Evolutionary conservation across 2,113 vertebrate genomes (phyloP), one percentile per base, ranked within the genome.

Genomic region (Platysternon megacephalum): DNA sequence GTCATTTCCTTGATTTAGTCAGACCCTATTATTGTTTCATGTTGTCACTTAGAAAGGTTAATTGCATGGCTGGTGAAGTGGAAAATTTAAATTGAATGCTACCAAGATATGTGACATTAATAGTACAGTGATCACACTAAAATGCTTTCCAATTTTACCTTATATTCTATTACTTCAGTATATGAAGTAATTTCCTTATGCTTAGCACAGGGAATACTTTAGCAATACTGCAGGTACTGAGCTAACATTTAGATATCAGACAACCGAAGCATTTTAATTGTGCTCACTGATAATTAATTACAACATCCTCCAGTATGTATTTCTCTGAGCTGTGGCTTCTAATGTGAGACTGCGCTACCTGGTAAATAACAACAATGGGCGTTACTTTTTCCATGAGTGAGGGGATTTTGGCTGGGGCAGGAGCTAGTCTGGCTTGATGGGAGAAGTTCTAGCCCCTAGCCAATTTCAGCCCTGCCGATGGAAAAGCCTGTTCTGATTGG

Each of bases 31-130:
- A 51, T 90, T 89, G 17, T 72, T 83, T 84, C 21, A 11, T 16
- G 35, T 46, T 52, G 46, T 3, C 86, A 13, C 51, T 83, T 93
- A 87, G 58, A 86, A 96, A 79, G 19, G 14, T 65, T 89, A 91
- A 61, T 17, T 56, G 53, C 6, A 0, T 84, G n/a, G 39, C 93
- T 92, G 26, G 32, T 91, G 79, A 91, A 79, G 68, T 44, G 81
- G 82, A 95, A 95, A 90, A 85, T 61, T 14, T 49, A 84, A 87
- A 87, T 79, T 65, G 24, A 82, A 48, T 55, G 29, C 65, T 88
- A 93, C 4, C 22, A 79, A 79, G 53, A 55, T 51, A 92, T 4
- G 24, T 80, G 51, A 79, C 56, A 83, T 42, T 82, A 44, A 81
- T 51, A 91, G 72, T 0, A n/a, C 4, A 72, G 8, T 24, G 42